These are phyloP conservation scores for Synanceia verrucosa DNA, from an alignment of 2,797 vertebrate species.

Conservation along the genomic window DNA sequence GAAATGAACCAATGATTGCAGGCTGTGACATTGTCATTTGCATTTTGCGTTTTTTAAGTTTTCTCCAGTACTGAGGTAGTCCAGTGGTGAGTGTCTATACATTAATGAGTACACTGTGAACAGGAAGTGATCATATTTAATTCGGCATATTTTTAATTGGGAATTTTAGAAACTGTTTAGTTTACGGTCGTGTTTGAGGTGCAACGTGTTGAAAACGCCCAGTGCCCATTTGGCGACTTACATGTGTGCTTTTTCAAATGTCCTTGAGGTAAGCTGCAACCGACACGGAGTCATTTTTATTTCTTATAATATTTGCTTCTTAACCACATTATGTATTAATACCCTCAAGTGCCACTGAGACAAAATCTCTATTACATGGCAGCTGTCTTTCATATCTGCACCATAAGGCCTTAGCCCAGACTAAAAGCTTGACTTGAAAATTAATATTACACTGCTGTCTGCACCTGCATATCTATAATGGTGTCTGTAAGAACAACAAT, in stretches of 20 bases:
- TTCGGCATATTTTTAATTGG: background rate
- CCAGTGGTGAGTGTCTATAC: background rate
- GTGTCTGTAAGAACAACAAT: background rate
- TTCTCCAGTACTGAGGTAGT: background rate
- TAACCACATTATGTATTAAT: background rate
- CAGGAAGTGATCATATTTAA: background rate
- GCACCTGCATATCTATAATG: background rate
- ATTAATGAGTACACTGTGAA: background rate
- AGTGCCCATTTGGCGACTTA: background rate
- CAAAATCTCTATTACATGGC: background rate
- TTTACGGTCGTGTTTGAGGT: background rate
- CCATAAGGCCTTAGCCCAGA: background rate
- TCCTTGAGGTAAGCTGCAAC: too few species aligned
- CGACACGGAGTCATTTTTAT: background rate
- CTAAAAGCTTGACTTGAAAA: background rate
- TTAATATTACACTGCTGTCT: background rate
- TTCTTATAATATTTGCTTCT: background rate
- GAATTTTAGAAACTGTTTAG: background rate
- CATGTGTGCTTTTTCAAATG: rapidly evolving
- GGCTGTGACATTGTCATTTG: background rate
- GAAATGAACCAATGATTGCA: background rate
- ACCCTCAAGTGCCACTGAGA: background rate
- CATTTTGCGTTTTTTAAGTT: background rate
- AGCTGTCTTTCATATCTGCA: background rate
- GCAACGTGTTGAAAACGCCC: background rate